phyloP scores from a whole-genome alignment of 2,888 invertebrate genomes.

The Xestia c-nigrum region DNA sequence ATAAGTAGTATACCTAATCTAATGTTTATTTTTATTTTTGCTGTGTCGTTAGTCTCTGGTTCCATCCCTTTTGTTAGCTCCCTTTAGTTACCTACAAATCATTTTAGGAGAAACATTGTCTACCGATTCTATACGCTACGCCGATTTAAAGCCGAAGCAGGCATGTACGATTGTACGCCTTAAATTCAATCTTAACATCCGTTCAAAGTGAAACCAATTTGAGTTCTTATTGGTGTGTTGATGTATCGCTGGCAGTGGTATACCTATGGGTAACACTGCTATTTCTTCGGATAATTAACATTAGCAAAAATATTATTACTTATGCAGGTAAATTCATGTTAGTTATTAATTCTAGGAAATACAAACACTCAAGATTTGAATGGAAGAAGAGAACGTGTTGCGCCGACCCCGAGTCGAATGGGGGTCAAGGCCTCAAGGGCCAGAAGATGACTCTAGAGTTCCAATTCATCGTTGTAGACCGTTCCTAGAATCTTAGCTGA shows the following conservation, averaged over 20 bases:
- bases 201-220: conserved; percentile 32
- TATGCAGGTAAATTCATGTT: neutral
- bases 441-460: neutral
- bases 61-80: too few species aligned
- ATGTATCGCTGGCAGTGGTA: neutral
- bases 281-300: neutral
- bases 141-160: conserved; percentile 1
- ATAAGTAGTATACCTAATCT: too few species aligned
- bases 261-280: neutral
- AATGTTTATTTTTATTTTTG: too few species aligned
- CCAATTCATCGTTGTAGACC: neutral
- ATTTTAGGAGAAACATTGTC: neutral
- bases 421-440: neutral
- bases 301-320: neutral
- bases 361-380: neutral
- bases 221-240: conserved; percentile 9
- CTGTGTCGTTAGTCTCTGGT: too few species aligned
- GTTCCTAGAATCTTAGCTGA: neutral
- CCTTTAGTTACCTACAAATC: too few species aligned
- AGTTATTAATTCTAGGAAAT: neutral
- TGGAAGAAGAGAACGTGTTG: neutral
- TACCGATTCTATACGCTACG: conserved; percentile 1
- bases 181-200: neutral
- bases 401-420: neutral
- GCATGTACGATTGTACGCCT: neutral